These are phyloP conservation scores for Chelonus formosanus DNA, from an alignment of 2,888 invertebrate genomes.

Conservation along the genomic window DNA sequence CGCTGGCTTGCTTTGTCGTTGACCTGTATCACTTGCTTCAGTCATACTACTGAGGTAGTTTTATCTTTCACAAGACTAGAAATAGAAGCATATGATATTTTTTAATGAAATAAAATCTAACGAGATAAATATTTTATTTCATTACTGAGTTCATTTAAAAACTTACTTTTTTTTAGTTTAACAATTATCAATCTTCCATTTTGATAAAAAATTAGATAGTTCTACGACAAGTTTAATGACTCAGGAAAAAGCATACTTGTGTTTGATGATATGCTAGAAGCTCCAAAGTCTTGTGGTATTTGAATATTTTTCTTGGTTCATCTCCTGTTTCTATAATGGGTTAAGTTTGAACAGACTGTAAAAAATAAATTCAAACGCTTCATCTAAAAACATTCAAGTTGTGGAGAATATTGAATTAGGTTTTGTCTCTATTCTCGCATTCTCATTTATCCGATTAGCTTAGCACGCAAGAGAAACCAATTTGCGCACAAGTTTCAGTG, in stretches of 20 bases:
- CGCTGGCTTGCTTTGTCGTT: constrained; percentile 12
- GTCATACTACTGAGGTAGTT: constrained; percentile 7
- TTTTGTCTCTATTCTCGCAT: constrained; percentile 39
- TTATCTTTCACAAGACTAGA: constrained; percentile 17
- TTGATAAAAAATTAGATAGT: constrained; percentile 6
- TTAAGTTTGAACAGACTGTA: too few species aligned
- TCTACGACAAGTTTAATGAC: constrained; percentile 19
- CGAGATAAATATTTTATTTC: too few species aligned
- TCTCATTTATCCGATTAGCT: constrained; percentile 44
- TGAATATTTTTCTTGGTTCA: not conserved
- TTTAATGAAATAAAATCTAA: not conserved
- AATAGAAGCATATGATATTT: not conserved
- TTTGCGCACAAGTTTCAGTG: constrained; percentile 15
- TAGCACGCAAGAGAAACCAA: constrained; percentile 19
- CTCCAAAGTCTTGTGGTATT: too few species aligned
- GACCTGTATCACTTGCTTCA: constrained; percentile 12
- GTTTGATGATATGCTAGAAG: not conserved
- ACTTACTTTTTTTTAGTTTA: too few species aligned
- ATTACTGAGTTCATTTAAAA: too few species aligned
- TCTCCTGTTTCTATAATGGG: not conserved
- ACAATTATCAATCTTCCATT: constrained; percentile 13
- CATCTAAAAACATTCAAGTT: not conserved
- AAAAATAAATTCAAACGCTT: not conserved
- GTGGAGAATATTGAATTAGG: constrained; percentile 26
- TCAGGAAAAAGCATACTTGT: constrained; percentile 10